Conservation (phyloP, 2,888 invertebrate genomes). For the Torymus aiolomorphi region DNA sequence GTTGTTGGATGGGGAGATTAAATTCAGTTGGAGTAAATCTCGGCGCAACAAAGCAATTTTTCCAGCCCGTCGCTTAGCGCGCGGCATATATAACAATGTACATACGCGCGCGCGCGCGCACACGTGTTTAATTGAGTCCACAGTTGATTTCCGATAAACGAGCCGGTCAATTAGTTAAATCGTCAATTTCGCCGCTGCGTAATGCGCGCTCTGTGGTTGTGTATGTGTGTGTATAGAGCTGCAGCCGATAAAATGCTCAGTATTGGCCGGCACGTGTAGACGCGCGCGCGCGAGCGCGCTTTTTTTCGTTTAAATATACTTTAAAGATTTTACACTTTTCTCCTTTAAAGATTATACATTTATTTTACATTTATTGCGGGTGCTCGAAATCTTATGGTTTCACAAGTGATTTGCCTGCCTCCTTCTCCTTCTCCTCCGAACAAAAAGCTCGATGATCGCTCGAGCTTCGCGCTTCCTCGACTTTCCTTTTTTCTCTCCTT, state of each 20-base stretch:
- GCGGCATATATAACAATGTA: conserved; percentile 13
- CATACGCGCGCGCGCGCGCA: neutral
- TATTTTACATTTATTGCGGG: conserved; percentile 72
- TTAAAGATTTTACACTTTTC: conserved; percentile 46
- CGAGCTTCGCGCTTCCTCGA: conserved; percentile 27
- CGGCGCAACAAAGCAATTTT: conserved; percentile 2
- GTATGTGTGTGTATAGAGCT: neutral
- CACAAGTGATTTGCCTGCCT: conserved; percentile 60
- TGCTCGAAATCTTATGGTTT: conserved; percentile 68
- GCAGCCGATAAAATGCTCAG: conserved; percentile 27
- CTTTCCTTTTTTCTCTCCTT: neutral
- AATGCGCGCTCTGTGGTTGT: neutral
- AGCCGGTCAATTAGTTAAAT: conserved; percentile 24
- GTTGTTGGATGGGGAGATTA: too few relatives aligned
- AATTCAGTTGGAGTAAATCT: conserved; percentile 9
- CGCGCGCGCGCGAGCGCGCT: conserved; percentile 17
- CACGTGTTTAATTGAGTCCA: conserved; percentile 11
- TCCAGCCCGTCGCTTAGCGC: conserved; percentile 14
- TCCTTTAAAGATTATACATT: conserved; percentile 70
- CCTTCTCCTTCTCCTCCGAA: conserved; percentile 27
- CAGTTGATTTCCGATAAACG: conserved; percentile 25
- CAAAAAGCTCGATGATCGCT: conserved; percentile 26
- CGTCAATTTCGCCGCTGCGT: neutral
- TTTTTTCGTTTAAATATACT: conserved; percentile 40
- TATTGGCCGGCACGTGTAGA: conserved; percentile 24